phyloP scores from a whole-genome alignment of 1,140 invertebrate genomes.

The Theocolax elegans region DNA sequence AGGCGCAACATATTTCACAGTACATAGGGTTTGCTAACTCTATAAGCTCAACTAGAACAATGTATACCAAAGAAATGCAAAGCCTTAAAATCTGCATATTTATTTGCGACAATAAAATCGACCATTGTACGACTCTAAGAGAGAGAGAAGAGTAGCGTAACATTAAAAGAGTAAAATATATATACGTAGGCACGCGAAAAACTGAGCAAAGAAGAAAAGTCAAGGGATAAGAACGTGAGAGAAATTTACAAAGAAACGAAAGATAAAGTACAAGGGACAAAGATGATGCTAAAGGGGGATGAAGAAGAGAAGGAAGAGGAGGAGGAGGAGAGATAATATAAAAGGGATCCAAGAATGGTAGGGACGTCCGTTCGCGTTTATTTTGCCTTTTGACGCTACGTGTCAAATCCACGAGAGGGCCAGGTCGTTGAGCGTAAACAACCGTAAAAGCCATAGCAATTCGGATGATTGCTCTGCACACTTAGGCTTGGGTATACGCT shows the following conservation, averaged over 20 bases:
- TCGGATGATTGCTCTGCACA: constrained; percentile 10
- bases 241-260: constrained; percentile 17
- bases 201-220: not conserved
- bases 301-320: not conserved
- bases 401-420: not conserved
- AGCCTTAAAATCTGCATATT: not conserved
- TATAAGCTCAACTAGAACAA: no score
- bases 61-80: no score
- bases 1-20: no score
- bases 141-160: not conserved
- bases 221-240: not conserved
- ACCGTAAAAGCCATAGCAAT: not conserved
- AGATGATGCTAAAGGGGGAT: constrained; percentile 1
- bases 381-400: not conserved
- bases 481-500: no score
- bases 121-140: not conserved
- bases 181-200: not conserved
- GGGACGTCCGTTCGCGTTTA: not conserved
- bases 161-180: not conserved
- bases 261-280: not conserved
- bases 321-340: not conserved
- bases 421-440: not conserved
- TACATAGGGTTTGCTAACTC: no score
- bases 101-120: not conserved
- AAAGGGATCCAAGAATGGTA: not conserved